Evolutionary conservation across 2,888 invertebrate genomes (phyloP).

Genomic region (Philonicus albiceps): DNA sequence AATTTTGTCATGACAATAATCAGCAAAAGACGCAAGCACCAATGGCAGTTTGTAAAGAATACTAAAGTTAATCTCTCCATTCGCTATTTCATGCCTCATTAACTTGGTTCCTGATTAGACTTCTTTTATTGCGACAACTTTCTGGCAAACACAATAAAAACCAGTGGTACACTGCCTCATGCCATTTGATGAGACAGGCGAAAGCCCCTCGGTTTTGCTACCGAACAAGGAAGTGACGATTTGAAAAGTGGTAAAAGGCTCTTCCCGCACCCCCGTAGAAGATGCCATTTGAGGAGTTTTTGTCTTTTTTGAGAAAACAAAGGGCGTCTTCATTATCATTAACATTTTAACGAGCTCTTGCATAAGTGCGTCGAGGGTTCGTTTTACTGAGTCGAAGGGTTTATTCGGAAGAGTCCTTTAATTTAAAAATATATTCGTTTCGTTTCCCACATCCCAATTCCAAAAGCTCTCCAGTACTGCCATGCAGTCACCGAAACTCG

Average conservation of each 20-base stretch:
- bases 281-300: background rate
- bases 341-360: background rate
- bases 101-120: slow-evolving; percentile 33
- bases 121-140: slow-evolving; percentile 39
- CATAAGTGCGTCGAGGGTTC: background rate
- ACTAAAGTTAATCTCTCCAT: slow-evolving; percentile 1
- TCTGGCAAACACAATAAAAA: slow-evolving; percentile 30
- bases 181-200: slow-evolving; percentile 8
- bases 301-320: background rate
- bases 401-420: background rate
- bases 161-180: background rate
- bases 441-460: background rate
- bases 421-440: background rate
- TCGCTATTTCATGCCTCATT: slow-evolving; percentile 36
- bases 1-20: slow-evolving; percentile 27
- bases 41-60: slow-evolving; percentile 11
- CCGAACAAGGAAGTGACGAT: background rate
- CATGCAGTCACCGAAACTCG: background rate
- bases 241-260: slow-evolving; percentile 27
- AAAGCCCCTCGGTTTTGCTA: background rate
- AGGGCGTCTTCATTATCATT: background rate
- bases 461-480: background rate
- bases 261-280: background rate
- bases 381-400: background rate
- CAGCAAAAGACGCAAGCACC: slow-evolving; percentile 1